Percentiles rank a stretch among this genome's conserved stretches.
These are phyloP conservation scores for Channa argus DNA, from an alignment of 2,113 vertebrate species.

Conservation along the genomic window DNA sequence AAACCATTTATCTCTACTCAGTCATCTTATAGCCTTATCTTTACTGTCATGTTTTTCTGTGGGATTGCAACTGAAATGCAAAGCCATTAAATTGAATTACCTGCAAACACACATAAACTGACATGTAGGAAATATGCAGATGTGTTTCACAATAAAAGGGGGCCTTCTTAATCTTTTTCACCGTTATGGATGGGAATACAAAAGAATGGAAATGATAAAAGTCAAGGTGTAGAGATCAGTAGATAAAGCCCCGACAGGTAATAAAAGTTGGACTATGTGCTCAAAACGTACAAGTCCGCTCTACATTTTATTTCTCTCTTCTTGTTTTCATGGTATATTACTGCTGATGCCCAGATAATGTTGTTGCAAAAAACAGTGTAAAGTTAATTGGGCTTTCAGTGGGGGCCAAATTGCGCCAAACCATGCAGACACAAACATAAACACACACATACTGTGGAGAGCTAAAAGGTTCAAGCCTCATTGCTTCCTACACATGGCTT, in stretches of 20 bases:
- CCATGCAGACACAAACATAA: slow-evolving; percentile 4
- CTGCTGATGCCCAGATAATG: too few species aligned
- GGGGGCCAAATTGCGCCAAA: slow-evolving; percentile 26
- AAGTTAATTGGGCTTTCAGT: slow-evolving; percentile 62
- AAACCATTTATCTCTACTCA: slow-evolving; percentile 58
- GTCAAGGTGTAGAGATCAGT: slow-evolving; percentile 19
- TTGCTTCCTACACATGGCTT: slow-evolving; percentile 57
- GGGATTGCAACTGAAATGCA: slow-evolving; percentile 62
- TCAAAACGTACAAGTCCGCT: slow-evolving; percentile 10
- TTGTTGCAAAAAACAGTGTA: slow-evolving; percentile 2
- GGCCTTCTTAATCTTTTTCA: neutral
- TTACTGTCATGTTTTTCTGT: slow-evolving; percentile 80
- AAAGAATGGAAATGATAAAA: slow-evolving; percentile 27
- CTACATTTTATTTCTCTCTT: neutral
- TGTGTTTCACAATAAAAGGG: neutral
- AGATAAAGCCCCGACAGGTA: slow-evolving; percentile 25
- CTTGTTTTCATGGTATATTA: too few species aligned
- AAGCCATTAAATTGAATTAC: slow-evolving; percentile 60
- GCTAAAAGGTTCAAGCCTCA: slow-evolving; percentile 40
- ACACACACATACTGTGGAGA: slow-evolving; percentile 5
- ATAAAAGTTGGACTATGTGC: slow-evolving; percentile 44
- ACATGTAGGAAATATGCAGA: neutral
- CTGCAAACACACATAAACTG: slow-evolving; percentile 31
- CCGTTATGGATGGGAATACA: neutral
- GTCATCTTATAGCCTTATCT: slow-evolving; percentile 74